Conservation (phyloP, 2,888 invertebrate genomes). For the Blastobasis adustella region DNA sequence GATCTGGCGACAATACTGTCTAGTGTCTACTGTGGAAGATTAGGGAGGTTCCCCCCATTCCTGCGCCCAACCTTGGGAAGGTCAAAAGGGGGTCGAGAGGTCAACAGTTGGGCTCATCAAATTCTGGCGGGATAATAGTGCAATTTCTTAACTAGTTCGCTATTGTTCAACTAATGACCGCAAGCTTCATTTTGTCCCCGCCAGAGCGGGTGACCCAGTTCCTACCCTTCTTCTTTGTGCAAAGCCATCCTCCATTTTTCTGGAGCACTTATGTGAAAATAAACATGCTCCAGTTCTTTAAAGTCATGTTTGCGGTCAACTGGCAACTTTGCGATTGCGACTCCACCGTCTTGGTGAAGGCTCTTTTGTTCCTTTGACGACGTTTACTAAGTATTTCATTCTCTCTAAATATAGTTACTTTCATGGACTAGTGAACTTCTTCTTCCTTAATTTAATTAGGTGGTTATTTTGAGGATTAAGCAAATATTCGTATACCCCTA, state of each 20-base stretch:
- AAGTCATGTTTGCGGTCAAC: constrained; percentile 15
- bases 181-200: constrained; percentile 19
- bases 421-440: too few species aligned
- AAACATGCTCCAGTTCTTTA: constrained; percentile 32
- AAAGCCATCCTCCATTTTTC: constrained; percentile 6
- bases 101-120: too few species aligned
- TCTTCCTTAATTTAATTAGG: too few species aligned
- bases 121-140: constrained; percentile 9
- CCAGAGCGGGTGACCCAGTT: constrained; percentile 29
- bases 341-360: too few species aligned
- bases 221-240: constrained; percentile 10
- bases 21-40: not conserved
- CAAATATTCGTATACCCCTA: too few species aligned
- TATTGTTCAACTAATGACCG: constrained; percentile 34
- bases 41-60: not conserved
- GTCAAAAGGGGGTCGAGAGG: too few species aligned
- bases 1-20: constrained; percentile 6
- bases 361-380: too few species aligned
- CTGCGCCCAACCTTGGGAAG: not conserved
- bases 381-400: too few species aligned
- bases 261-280: constrained; percentile 35
- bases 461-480: too few species aligned
- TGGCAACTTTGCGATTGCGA: not conserved
- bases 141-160: constrained; percentile 28
- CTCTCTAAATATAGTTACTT: too few species aligned